A percentile compares a stretch with the other conserved stretches of the same genome.
Conservation (phyloP, 1,140 invertebrate species). For the Drosophila nigrodunni region DNA sequence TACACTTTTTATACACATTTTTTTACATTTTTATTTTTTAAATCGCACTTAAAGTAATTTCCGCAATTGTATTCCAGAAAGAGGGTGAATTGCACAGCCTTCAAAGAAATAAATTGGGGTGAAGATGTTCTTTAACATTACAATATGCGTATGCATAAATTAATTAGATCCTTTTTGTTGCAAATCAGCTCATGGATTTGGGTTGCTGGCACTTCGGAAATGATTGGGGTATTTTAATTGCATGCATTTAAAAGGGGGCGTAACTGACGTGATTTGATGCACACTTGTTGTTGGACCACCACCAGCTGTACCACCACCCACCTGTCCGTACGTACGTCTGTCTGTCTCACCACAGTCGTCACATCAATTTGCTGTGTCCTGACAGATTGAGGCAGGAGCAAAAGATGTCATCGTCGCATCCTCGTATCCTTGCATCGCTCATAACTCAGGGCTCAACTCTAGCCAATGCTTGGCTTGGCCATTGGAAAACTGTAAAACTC, state of each 20-base stretch:
- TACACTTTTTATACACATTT: not conserved
- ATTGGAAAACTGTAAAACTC: constrained; percentile 70
- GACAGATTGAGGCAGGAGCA: constrained; percentile 53
- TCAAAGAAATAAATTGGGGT: not conserved
- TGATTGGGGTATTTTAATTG: constrained; percentile 25
- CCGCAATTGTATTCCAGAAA: not conserved
- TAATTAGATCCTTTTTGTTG: constrained; percentile 46
- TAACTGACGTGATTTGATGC: constrained; percentile 32
- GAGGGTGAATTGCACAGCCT: not conserved
- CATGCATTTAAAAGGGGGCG: not conserved
- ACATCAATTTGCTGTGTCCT: constrained; percentile 51
- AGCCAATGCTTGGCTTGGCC: constrained; percentile 12
- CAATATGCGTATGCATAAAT: constrained; percentile 39
- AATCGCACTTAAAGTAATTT: not conserved
- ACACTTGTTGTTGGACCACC: constrained; percentile 12
- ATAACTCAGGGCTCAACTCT: constrained; percentile 53
- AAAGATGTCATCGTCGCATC: constrained; percentile 35
- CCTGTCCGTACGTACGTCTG: not conserved
- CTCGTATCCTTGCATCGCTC: constrained; percentile 45
- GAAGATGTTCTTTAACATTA: not conserved
- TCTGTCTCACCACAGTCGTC: constrained; percentile 28
- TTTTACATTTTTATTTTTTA: not conserved
- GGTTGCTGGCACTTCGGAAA: constrained; percentile 21
- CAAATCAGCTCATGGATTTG: constrained; percentile 18
- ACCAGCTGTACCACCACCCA: not conserved